Evolutionary conservation across 2,113 vertebrate genomes (phyloP), one percentile per base, ranked within the genome.

Genomic region (Campylomormyrus tamandua): DNA sequence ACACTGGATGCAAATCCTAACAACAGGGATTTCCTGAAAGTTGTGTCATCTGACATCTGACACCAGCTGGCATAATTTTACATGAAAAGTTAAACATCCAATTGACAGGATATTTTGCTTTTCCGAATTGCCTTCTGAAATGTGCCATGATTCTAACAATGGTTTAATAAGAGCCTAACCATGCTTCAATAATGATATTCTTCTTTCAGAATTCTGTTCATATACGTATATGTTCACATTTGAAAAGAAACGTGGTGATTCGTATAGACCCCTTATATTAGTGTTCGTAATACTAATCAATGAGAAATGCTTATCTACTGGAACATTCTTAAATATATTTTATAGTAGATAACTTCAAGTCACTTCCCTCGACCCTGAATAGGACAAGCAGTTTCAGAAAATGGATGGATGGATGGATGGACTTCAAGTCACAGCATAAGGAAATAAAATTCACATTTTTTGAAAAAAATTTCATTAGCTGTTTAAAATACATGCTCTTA

Each of bases 31-130:
- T 70, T 87, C 46, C 83, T 85, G 53, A 56, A 85, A 66, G 83
- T n/a, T n/a, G 53, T 86, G 80, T 86, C 80, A 84, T 62, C 39
- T 90, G 83, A 58, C 87, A 88, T 88, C 52, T 90, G 80, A 86
- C 83, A 48, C 35, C 24, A 24, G 53, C 42, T 46, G 24, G 50
- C 52, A 84, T 53, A 45, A 45, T 84, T 58, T 35, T 84, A 84
- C 83, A 48, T 39, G 6, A 21, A 89, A 89, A 89, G 48, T 85
- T 84, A 85, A 21, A 90, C 49, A 90, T n/a, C 39, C 50, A 42
- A 90, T 5, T 88, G 87, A 50, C 52, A 62, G 52, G 15, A 62
- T 31, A 31, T 88, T 88, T 88, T 58, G 35, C 35, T 39, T 88
- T 66, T 42, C 39, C 21, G 19, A 10, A 24, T 62, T 62, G 35